These are phyloP conservation scores for Apamea sordens DNA, from an alignment of 2,888 invertebrate genomes.

Conservation along the genomic window DNA sequence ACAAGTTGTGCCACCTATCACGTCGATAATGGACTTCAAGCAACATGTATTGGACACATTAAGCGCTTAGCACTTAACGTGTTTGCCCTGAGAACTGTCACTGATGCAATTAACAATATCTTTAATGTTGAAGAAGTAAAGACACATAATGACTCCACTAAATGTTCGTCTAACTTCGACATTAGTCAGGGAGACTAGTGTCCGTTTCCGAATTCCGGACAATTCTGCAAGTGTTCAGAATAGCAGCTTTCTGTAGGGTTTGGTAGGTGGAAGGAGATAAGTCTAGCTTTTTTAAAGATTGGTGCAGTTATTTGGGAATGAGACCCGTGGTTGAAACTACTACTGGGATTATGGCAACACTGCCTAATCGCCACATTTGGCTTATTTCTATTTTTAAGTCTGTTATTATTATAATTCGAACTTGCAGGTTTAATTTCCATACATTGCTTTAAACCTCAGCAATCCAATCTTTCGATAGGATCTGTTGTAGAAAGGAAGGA, in stretches of 20 bases:
- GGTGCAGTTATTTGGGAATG: no score
- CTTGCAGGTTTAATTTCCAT: not conserved
- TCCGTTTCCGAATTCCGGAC: no score
- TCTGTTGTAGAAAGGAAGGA: not conserved
- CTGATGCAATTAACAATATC: conserved; percentile 57
- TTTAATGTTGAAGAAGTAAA: conserved; percentile 28
- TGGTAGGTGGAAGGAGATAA: no score
- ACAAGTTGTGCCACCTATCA: conserved; percentile 50
- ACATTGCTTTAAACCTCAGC: not conserved
- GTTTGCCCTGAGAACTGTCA: conserved; percentile 47
- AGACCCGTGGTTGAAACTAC: no score
- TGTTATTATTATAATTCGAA: no score
- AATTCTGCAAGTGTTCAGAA: no score
- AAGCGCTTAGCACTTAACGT: conserved; percentile 60
- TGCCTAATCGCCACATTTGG: no score
- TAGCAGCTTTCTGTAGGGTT: no score
- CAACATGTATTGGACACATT: conserved; percentile 38
- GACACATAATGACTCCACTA: conserved; percentile 18
- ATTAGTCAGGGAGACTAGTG: not conserved
- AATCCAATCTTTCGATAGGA: no score
- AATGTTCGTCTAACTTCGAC: not conserved
- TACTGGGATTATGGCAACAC: no score
- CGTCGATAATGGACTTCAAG: conserved; percentile 38
- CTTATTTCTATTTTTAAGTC: no score
- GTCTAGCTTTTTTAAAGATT: no score